These are phyloP conservation scores for Chirona hameri DNA, from an alignment of 2,888 invertebrate genomes.

Conservation along the genomic window DNA sequence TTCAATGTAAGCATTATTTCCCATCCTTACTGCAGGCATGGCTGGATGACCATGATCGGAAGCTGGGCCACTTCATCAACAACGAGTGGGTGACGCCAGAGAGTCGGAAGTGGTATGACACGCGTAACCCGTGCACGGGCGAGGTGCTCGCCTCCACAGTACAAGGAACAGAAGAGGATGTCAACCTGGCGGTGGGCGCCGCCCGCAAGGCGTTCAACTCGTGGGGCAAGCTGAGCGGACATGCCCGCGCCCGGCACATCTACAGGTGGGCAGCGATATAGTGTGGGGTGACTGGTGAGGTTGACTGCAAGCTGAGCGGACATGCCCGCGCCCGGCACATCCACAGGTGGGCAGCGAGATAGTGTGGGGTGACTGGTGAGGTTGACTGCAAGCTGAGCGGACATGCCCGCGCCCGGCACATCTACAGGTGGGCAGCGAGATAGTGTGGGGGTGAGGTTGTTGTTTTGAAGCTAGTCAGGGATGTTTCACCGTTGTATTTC, in stretches of 20 bases:
- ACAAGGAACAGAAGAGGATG: slow-evolving; percentile 41
- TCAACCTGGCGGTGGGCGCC: slow-evolving; percentile 42
- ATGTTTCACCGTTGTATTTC: too few relatives aligned
- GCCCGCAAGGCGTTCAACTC: slow-evolving; percentile 38
- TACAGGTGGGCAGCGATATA: slow-evolving; percentile 42
- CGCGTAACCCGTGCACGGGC: slow-evolving; percentile 36
- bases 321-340: slow-evolving; percentile 43
- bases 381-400: slow-evolving; percentile 38
- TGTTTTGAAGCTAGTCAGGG: too few relatives aligned
- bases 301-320: slow-evolving; percentile 37
- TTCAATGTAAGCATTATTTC: too few relatives aligned
- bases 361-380: background rate
- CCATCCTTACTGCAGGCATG: slow-evolving; percentile 35
- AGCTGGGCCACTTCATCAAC: slow-evolving; percentile 41
- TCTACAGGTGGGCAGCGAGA: slow-evolving; percentile 43
- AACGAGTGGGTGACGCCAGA: slow-evolving; percentile 39
- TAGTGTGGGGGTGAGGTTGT: background rate
- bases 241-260: slow-evolving; percentile 43
- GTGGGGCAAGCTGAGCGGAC: slow-evolving; percentile 40
- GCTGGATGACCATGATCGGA: slow-evolving; percentile 39
- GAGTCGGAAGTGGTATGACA: slow-evolving; percentile 35
- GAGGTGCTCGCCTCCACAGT: slow-evolving; percentile 37
- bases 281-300: background rate
- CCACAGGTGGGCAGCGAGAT: slow-evolving; percentile 42
- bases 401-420: slow-evolving; percentile 42